phyloP scores from a whole-genome alignment of 2,888 invertebrate species.

The Drosophila mimica region DNA sequence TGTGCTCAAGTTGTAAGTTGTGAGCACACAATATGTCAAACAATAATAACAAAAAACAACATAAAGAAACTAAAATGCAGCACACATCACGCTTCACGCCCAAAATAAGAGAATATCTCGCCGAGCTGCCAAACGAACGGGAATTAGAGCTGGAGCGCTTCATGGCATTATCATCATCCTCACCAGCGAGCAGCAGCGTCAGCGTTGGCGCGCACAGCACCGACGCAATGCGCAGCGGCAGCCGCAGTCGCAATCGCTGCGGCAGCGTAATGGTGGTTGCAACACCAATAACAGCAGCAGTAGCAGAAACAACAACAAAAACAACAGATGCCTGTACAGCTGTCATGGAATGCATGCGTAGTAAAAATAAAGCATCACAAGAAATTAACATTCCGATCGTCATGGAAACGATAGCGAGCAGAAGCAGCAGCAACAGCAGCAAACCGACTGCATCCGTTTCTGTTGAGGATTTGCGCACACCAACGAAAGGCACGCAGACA shows the following conservation, averaged over 20 bases:
- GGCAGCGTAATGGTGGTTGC: conserved; percentile 20
- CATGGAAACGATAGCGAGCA: conserved; percentile 17
- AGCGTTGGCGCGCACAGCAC: conserved; percentile 55
- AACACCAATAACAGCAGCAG: not conserved
- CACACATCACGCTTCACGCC: conserved; percentile 60
- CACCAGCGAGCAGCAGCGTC: conserved; percentile 64
- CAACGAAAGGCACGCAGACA: conserved; percentile 54
- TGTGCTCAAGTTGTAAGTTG: not conserved
- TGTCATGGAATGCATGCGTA: not conserved
- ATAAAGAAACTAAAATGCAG: conserved; percentile 28
- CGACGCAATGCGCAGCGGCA: conserved; percentile 14
- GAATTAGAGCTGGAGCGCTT: conserved; percentile 65
- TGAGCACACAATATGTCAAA: conserved; percentile 35
- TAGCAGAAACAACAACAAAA: not conserved
- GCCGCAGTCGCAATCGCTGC: conserved; percentile 4
- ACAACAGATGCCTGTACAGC: conserved; percentile 32
- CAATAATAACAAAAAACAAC: conserved; percentile 26
- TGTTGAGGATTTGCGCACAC: conserved; percentile 64
- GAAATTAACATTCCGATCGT: conserved; percentile 57
- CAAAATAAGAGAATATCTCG: conserved; percentile 61
- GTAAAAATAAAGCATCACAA: conserved; percentile 1
- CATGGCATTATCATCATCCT: conserved; percentile 65
- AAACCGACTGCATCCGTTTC: conserved; percentile 30
- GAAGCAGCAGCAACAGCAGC: not conserved
- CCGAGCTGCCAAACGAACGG: conserved; percentile 58